Evolutionary conservation across 2,113 vertebrate genomes (phyloP).

Genomic region (Lucifuga dentata): DNA sequence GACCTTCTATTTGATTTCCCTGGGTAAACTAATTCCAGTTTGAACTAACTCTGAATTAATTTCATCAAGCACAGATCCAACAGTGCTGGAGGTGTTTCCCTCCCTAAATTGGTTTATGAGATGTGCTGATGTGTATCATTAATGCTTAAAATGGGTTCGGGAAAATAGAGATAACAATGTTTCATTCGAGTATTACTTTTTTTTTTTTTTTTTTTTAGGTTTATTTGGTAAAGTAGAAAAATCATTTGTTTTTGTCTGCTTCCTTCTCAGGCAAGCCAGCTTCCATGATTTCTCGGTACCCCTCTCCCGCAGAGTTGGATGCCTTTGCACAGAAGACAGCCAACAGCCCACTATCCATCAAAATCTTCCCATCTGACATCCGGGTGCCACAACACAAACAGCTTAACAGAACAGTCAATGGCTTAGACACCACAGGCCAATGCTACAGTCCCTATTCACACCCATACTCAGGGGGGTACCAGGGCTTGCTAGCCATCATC

Average conservation of each 20-base stretch:
- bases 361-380: constrained; percentile 96
- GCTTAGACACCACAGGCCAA: constrained; percentile 93
- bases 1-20: constrained; percentile 62
- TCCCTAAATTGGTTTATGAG: constrained; percentile 60
- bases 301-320: constrained; percentile 94
- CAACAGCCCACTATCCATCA: constrained; percentile 94
- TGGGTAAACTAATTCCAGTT: constrained; percentile 66
- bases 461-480: constrained; percentile 85
- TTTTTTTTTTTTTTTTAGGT: constrained; percentile 33
- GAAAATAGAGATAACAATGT: constrained; percentile 1
- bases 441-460: constrained; percentile 88
- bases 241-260: constrained; percentile 25
- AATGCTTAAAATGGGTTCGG: constrained; percentile 33
- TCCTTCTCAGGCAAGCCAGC: constrained; percentile 83
- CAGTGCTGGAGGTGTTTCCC: constrained; percentile 57
- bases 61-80: constrained; percentile 69
- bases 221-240: background rate
- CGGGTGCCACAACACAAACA: constrained; percentile 98
- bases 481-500: constrained; percentile 90
- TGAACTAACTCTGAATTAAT: constrained; percentile 73
- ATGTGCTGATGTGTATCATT: constrained; percentile 49
- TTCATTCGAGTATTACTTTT: too few species aligned
- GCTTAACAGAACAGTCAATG: constrained; percentile 93
- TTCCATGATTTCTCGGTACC: constrained; percentile 88
- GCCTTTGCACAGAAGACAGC: constrained; percentile 96